A percentile compares a stretch with the other conserved stretches of the same genome.
These are phyloP conservation scores for Sceloporus tristichus DNA, from an alignment of 2,113 vertebrate genomes.

Conservation along the genomic window DNA sequence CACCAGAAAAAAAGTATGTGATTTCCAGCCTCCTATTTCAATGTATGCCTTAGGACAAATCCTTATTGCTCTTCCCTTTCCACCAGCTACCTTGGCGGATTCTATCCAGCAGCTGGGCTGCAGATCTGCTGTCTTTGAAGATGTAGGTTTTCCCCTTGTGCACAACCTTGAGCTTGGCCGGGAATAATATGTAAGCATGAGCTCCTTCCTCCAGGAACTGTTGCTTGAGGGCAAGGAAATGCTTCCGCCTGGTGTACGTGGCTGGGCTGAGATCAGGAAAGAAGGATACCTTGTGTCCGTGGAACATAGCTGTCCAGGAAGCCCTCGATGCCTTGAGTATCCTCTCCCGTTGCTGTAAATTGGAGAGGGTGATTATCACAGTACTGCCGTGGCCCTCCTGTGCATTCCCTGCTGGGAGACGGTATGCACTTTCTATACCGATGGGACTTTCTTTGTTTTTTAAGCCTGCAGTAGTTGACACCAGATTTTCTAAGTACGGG, in stretches of 20 bases:
- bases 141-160: not conserved
- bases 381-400: not conserved
- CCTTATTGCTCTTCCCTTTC: not conserved
- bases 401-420: not conserved
- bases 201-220: slow-evolving; percentile 1
- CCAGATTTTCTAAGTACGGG: slow-evolving; percentile 21
- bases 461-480: not conserved
- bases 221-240: not conserved
- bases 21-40: not conserved
- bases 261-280: slow-evolving; percentile 28
- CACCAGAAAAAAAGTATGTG: not conserved
- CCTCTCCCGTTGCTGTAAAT: not conserved
- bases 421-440: slow-evolving; percentile 11
- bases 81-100: slow-evolving; percentile 12
- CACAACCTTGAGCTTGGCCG: slow-evolving; percentile 23
- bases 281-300: slow-evolving; percentile 15
- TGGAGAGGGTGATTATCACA: slow-evolving; percentile 12
- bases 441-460: not conserved
- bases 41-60: not conserved
- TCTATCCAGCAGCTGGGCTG: not conserved
- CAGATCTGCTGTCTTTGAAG: not conserved
- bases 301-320: not conserved
- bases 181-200: not conserved
- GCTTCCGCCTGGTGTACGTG: not conserved
- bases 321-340: not conserved